These are phyloP conservation scores for Toxotes lorentzi DNA, from an alignment of 2,797 vertebrate genomes.

Conservation along the genomic window DNA sequence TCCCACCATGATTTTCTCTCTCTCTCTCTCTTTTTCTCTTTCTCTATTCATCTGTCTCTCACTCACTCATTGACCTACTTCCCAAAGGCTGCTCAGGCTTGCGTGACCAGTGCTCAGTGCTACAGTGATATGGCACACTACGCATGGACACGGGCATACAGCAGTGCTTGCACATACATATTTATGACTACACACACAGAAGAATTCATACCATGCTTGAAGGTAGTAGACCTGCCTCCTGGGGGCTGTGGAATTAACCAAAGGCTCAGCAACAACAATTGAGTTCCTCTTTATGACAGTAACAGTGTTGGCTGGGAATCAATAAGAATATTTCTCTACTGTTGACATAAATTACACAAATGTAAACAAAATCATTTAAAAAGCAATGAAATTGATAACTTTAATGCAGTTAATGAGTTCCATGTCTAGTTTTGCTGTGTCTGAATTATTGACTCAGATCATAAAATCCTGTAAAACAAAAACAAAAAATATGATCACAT, in stretches of 20 bases:
- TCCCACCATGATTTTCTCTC: neutral
- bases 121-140: slow-evolving; percentile 38
- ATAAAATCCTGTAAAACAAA: neutral
- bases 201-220: neutral
- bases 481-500: neutral
- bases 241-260: neutral
- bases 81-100: slow-evolving; percentile 65
- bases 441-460: neutral
- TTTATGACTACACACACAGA: neutral
- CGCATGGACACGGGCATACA: slow-evolving; percentile 1
- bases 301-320: neutral
- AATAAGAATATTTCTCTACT: neutral
- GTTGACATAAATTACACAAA: no score
- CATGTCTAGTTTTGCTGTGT: no score
- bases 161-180: neutral
- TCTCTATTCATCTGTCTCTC: neutral
- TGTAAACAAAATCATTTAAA: neutral
- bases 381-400: neutral
- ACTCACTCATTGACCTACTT: slow-evolving; percentile 74
- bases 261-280: neutral
- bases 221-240: neutral
- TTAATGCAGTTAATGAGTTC: neutral
- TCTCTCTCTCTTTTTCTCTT: neutral
- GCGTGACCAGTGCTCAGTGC: slow-evolving; percentile 70
- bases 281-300: neutral